Base-by-base conservation (phyloP, 2,797 vertebrate species). In the Melanotaenia boesemani region DNA sequence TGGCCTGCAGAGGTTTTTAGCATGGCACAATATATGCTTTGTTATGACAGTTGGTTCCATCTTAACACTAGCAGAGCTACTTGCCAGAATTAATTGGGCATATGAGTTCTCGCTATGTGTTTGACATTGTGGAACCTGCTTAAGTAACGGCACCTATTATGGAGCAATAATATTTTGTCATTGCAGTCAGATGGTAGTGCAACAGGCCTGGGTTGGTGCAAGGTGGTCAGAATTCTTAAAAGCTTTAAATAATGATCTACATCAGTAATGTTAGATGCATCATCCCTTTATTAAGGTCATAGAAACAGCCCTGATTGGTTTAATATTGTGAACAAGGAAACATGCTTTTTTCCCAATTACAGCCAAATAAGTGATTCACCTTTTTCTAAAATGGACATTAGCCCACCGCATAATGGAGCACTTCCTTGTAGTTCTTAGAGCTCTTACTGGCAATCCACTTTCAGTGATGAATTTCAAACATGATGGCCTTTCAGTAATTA, bases 1-100 rank as follows among this genome's bases (percentile, higher is more conserved):
- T 91, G 88, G 91, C 82, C 88, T 83, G 83, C 77, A 52, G 69
- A 88, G 83, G 78, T 90, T 91, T 92, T 94, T 90, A 91, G 76
- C 81, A 84, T 90, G 89, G 86, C 81, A 91, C 82, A 78, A 92
- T 91, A 83, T 89, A 90, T 46, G 79, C 77, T 86, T 81, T 93
- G 93, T 93, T 92, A 89, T 91, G 92, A 92, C 90, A 85, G 86
- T 71, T 81, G 77, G 75, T 63, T 83, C 73, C 0, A 34, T 72
- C 83, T 74, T 16, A 90, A 88, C 80, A 88, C 72, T 89, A 92
- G 93, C 86, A 90, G 24, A 81, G 67, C 54, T 66, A 37, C 75
- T 82, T 22, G n/a, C 36, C 62, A 73, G 79, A 70, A 84, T 84
- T 83, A 78, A 80, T 87, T 72, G 72, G 78, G 61, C 36, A 36